Base-by-base conservation (phyloP, 2,888 invertebrate genomes). In the Mongoloraphidia duomilia region DNA sequence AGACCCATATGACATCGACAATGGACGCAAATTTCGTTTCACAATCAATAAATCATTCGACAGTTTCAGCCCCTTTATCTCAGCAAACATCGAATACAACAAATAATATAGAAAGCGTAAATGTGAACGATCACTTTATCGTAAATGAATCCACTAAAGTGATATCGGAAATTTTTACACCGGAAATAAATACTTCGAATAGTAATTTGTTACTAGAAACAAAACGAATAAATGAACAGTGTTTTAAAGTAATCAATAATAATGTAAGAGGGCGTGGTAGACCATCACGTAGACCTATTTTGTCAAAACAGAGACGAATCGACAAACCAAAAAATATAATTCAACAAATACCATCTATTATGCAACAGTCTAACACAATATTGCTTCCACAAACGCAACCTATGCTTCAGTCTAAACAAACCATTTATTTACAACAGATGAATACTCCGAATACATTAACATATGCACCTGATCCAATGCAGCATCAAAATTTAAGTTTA, bases 71-170 rank as follows among this genome's bases (percentile, higher is more conserved):
- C 26, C 26, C 26, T 26, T 26, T 26, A 26, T 26, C 5, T 26
- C 26, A 26, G 6, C 3, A 26, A 3, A 6, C 26, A 26, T 26
- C 26, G 26, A 26, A 26, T 26, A 26, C 26, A 6, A 26, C 26
- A 26, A 26, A 26, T 6, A 26, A 26, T 26, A 1, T 26, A 3
- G 26, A 26, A 26, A 26, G 5, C 6, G 26, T 26, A 26, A 6
- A 6, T 6, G 26, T 26, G 26, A 26, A 26, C 26, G 26, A 26
- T 26, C 26, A 26, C 26, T 26, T 26, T 6, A 26, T 26, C 26
- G 26, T 26, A 2, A 63, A 63, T 59, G 65, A 65, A 47, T 61
- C 63, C 49, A 44, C 33, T 44, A 64, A 64, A 46, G 47, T 61
- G 6, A 53, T 61, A 2, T 63, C 65, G 26, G 26, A 26, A 6